Evolutionary conservation across 2,113 vertebrate genomes (phyloP).

Genomic region (Vidua chalybeata): DNA sequence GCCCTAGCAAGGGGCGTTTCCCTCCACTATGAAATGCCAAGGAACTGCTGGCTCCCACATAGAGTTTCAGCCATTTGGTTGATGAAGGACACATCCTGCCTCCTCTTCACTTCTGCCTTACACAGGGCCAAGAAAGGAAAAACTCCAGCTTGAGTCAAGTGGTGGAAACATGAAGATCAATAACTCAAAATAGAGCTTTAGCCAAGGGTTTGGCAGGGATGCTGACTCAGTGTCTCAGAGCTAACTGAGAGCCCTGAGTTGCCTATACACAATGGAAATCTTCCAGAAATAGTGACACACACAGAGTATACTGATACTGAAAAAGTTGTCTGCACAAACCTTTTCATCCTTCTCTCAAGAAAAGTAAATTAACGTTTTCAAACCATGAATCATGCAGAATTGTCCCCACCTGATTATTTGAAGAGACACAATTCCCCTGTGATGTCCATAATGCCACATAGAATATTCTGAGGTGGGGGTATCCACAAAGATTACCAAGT

Average conservation of each 20-base stretch:
- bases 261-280: background rate
- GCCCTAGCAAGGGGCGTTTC: background rate
- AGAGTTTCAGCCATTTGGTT: background rate
- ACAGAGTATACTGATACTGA: background rate
- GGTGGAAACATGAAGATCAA: background rate
- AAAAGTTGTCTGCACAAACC: background rate
- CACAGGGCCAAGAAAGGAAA: background rate
- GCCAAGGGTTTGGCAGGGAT: background rate
- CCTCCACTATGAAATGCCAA: background rate
- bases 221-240: background rate
- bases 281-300: background rate
- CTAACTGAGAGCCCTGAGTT: background rate
- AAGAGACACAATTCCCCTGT: background rate
- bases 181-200: background rate
- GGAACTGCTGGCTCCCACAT: background rate
- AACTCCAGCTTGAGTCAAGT: background rate
- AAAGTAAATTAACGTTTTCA: background rate
- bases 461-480: background rate
- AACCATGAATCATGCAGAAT: background rate
- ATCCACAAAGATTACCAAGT: background rate
- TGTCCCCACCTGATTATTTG: background rate
- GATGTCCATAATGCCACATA: background rate
- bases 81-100: background rate
- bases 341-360: background rate
- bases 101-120: background rate